Conservation (phyloP, 2,888 invertebrate genomes). For the Idaea biselata region DNA sequence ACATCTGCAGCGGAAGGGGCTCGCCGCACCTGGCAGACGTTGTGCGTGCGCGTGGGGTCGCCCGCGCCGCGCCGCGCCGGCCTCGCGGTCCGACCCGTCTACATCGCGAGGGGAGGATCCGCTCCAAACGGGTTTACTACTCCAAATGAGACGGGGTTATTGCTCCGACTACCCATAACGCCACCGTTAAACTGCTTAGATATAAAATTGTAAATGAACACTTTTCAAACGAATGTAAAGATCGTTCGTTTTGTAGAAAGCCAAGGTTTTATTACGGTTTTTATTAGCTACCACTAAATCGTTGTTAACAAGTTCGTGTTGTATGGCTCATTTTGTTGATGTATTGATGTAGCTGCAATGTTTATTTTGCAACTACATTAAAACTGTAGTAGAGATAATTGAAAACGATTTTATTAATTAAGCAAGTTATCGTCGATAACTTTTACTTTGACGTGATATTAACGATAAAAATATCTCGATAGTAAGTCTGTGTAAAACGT, state of each 20-base stretch:
- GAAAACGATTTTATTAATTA: neutral
- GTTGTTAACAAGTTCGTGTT: conserved; percentile 19
- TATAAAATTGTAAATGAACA: conserved; percentile 39
- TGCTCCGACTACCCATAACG: conserved; percentile 34
- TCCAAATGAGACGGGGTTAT: conserved; percentile 45
- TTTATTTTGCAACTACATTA: neutral
- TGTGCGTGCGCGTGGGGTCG: conserved; percentile 55
- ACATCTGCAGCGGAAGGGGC: conserved; percentile 65
- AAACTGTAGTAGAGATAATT: neutral
- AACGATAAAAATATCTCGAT: neutral
- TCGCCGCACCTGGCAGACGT: conserved; percentile 63
- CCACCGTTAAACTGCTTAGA: conserved; percentile 41
- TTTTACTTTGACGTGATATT: neutral
- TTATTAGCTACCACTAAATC: conserved; percentile 32
- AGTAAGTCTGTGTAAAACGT: conserved; percentile 10
- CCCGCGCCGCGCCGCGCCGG: conserved; percentile 12
- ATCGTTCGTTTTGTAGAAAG: conserved; percentile 22
- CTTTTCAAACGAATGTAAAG: conserved; percentile 34
- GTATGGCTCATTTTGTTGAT: neutral
- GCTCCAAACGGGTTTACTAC: conserved; percentile 53
- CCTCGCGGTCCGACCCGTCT: conserved; percentile 47
- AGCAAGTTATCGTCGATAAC: neutral
- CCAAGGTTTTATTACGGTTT: conserved; percentile 36
- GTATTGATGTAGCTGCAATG: neutral
- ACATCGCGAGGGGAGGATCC: conserved; percentile 48